phyloP scores from a whole-genome alignment of 2,113 vertebrate genomes.

The Piaya cayana region DNA sequence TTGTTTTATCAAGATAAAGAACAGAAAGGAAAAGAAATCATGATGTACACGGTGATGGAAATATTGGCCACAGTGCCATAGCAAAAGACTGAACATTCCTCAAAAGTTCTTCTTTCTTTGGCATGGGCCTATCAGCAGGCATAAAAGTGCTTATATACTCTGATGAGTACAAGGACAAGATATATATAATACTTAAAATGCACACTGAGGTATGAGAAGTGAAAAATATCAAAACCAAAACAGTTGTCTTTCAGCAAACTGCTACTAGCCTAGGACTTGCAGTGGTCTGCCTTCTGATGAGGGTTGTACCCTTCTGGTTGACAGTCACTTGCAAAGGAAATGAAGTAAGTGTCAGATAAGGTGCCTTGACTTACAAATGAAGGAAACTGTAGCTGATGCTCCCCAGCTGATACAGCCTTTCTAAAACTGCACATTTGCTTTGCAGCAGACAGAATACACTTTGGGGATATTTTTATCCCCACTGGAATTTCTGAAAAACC shows the following conservation, averaged over 20 bases:
- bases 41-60: neutral
- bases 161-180: neutral
- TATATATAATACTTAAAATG: neutral
- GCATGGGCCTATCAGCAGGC: neutral
- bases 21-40: neutral
- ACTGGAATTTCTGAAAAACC: neutral
- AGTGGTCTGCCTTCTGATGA: neutral
- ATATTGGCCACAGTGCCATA: neutral
- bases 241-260: neutral
- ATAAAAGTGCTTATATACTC: neutral
- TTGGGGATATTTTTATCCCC: neutral
- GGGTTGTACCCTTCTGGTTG: neutral
- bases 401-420: neutral
- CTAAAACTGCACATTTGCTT: neutral
- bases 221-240: neutral
- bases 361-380: accelerated
- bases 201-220: neutral
- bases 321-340: neutral
- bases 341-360: neutral
- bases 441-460: neutral
- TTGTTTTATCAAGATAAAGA: neutral
- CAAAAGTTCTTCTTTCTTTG: neutral
- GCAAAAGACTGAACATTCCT: neutral
- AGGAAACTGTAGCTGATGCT: neutral
- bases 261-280: neutral